Evolutionary conservation across 2,113 vertebrate genomes (phyloP), one percentile per base, ranked within the genome.

Genomic region (Reinhardtius hippoglossoides): DNA sequence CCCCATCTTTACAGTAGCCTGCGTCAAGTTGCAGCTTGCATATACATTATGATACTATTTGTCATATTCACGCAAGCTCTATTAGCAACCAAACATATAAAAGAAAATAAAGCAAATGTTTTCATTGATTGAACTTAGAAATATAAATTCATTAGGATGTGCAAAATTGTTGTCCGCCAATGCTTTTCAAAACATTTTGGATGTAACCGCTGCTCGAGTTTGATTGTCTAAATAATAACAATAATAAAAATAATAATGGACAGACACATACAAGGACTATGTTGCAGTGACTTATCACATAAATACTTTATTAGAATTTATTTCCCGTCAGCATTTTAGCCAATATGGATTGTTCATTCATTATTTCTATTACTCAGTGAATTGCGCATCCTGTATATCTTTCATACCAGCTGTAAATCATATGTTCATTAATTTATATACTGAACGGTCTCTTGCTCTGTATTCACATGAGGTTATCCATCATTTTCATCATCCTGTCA

Each of bases 201-300:
- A 87, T 85, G 71, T 82, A 88, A 71, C 58, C 81, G 65, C 71
- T 78, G 77, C 67, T 87, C 55, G 78, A 66, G 56, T 78, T 90
- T 94, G 93, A 95, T 95, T 95, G 94, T 94, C 93, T 89, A 93
- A 92, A 92, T 91, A 89, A 92, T 90, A 93, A 89, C 71, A 66
- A 82, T 76, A 78, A 81, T 67, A 78, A 67, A 69, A 60, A 85
- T 74, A 61, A 84, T 63, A 68, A 76, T 58, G 57, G 82, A 64
- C 48, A 75, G 75, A 86, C 57, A 37, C 26, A 76, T 63, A 87
- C 50, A 63, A 44, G 74, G 65, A 83, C 72, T 15, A 78, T 78
- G 65, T 87, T 76, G 67, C 58, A 83, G 72, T 78, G 80, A 50
- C 77, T 66, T 72, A 68, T 89, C 77, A 81, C 60, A 88, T 77